These are phyloP conservation scores for Poeciliopsis gracilis DNA, from an alignment of 2,797 vertebrate genomes.

Conservation along the genomic window DNA sequence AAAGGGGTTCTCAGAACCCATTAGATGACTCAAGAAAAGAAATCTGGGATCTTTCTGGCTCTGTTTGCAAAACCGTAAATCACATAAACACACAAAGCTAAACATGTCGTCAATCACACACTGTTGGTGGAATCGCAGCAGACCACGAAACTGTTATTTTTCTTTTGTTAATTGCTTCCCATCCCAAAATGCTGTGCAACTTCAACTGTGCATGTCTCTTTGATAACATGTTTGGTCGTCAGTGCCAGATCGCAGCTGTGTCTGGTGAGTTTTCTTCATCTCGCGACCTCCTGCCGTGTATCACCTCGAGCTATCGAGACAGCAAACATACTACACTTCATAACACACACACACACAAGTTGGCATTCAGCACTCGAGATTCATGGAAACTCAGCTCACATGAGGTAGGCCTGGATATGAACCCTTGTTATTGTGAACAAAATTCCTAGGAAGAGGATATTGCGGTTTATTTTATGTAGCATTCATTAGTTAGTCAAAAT, in stretches of 20 bases:
- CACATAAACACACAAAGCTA: conserved; percentile 19
- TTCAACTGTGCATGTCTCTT: conserved; percentile 61
- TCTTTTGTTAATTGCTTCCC: conserved; percentile 48
- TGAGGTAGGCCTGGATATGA: neutral
- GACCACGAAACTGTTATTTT: conserved; percentile 18
- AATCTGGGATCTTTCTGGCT: conserved; percentile 26
- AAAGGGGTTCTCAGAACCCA: conserved; percentile 35
- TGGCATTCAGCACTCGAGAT: neutral
- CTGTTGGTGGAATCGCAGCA: neutral
- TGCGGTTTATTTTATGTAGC: neutral
- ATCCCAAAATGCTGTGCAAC: conserved; percentile 47
- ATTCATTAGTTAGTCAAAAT: neutral
- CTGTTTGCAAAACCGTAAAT: conserved; percentile 23
- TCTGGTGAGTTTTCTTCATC: conserved; percentile 41
- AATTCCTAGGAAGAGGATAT: neutral
- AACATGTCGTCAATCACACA: conserved; percentile 26
- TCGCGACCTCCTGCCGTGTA: conserved; percentile 37
- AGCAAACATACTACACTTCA: conserved; percentile 32
- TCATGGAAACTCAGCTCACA: neutral
- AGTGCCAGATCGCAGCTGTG: conserved; percentile 71
- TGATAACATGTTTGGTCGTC: conserved; percentile 71
- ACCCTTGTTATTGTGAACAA: neutral
- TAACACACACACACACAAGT: conserved; percentile 30
- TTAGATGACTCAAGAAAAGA: conserved; percentile 42
- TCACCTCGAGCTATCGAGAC: conserved; percentile 53